A percentile compares a stretch with the other conserved stretches of the same genome.
phyloP scores from a whole-genome alignment of 1,140 invertebrate species.

The Aphis gossypii region DNA sequence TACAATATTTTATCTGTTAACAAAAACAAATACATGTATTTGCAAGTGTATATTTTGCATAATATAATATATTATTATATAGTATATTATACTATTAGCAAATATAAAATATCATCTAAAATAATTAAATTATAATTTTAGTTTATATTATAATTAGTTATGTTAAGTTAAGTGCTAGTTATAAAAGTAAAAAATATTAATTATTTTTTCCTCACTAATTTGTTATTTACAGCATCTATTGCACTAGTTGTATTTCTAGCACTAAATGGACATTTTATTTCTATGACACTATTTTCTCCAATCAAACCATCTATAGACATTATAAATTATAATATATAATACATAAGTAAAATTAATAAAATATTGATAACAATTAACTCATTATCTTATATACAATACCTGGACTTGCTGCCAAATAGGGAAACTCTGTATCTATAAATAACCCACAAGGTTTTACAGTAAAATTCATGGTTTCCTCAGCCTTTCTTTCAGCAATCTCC shows the following conservation, averaged over 20 bases:
- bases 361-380: neutral
- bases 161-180: neutral
- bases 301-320: neutral
- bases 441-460: neutral
- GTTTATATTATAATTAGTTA: too few relatives aligned
- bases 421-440: neutral
- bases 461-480: neutral
- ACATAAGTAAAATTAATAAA: neutral
- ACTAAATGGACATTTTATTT: conserved; percentile 13
- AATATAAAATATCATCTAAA: too few relatives aligned
- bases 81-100: too few relatives aligned
- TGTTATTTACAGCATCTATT: neutral
- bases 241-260: neutral
- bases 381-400: conserved; percentile 22
- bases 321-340: neutral
- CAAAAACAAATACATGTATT: neutral
- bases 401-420: neutral
- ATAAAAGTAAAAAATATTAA: neutral
- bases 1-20: neutral
- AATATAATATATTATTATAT: too few relatives aligned
- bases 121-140: too few relatives aligned
- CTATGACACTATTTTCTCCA: neutral
- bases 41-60: neutral
- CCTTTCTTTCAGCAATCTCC: neutral
- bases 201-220: conserved; percentile 15